Evolutionary conservation across 2,888 invertebrate species (phyloP).

Genomic region (Blastobasis adustella): DNA sequence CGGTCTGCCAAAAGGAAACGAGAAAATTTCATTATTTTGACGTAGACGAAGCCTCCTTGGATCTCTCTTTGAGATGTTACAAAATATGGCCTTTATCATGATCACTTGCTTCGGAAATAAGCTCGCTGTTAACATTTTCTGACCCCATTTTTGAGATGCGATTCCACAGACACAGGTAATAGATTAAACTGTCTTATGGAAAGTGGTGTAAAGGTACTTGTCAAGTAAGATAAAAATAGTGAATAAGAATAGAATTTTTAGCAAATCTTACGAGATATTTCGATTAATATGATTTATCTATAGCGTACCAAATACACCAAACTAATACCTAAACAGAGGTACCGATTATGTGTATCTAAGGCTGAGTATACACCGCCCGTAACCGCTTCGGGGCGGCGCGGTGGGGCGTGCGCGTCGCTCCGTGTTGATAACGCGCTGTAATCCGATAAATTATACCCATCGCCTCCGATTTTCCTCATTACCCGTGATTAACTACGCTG

Average conservation of each 20-base stretch:
- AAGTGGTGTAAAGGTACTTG: no score
- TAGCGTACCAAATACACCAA: no score
- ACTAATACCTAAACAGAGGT: no score
- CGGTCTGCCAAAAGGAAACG: conserved; percentile 14
- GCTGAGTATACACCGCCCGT: no score
- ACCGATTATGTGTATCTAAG: no score
- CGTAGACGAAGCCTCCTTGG: conserved; percentile 4
- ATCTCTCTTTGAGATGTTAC: conserved; percentile 15
- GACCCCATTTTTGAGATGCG: not conserved
- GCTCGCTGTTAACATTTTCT: not conserved
- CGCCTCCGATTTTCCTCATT: conserved; percentile 41
- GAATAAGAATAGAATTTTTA: no score
- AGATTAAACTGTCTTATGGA: no score
- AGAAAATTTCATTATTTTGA: conserved; percentile 25
- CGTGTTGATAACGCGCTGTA: conserved; percentile 57
- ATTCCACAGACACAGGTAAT: no score
- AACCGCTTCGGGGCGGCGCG: not conserved
- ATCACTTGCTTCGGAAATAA: not conserved
- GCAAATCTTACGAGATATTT: no score
- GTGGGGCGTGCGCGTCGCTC: conserved; percentile 30
- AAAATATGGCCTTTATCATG: conserved; percentile 11
- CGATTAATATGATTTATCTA: no score
- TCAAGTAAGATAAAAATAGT: no score
- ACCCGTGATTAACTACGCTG: conserved; percentile 50
- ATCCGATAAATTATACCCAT: conserved; percentile 65